A percentile compares a stretch with the other conserved stretches of the same genome.
Conservation (phyloP, 2,797 vertebrate genomes). For the Avahi laniger region DNA sequence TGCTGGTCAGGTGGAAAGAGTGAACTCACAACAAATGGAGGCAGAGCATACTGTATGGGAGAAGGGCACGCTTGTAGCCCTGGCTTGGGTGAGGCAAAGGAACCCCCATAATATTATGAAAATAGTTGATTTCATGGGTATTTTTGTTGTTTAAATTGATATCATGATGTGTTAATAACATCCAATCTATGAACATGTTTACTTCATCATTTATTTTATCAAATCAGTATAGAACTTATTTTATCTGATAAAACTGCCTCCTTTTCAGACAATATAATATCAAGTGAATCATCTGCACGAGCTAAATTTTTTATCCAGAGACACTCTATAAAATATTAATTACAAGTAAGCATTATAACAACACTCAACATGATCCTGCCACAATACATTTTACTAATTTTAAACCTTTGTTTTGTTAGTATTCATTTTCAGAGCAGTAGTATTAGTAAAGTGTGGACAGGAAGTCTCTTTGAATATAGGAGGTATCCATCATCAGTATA, state of each 20-base stretch:
- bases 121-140: background rate
- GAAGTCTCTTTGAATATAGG: constrained; percentile 39
- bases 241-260: constrained; percentile 28
- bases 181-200: background rate
- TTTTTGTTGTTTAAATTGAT: constrained; percentile 27
- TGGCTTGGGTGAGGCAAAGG: too few species aligned
- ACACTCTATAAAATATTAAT: constrained; percentile 6
- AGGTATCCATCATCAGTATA: constrained; percentile 7
- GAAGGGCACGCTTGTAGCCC: too few species aligned
- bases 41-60: too few species aligned
- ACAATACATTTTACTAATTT: constrained; percentile 14
- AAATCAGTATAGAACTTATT: constrained; percentile 43
- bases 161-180: background rate
- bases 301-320: constrained; percentile 30
- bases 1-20: too few species aligned
- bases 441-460: constrained; percentile 42
- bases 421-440: background rate
- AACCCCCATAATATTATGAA: too few species aligned
- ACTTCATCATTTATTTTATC: constrained; percentile 4
- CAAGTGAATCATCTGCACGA: constrained; percentile 44
- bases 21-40: too few species aligned
- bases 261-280: constrained; percentile 43
- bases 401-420: background rate
- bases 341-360: constrained; percentile 42
- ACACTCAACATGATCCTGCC: background rate